Percentiles rank a stretch among this genome's conserved stretches.
phyloP scores from a whole-genome alignment of 2,888 invertebrate genomes.

The Drosophila subsilvestris region DNA sequence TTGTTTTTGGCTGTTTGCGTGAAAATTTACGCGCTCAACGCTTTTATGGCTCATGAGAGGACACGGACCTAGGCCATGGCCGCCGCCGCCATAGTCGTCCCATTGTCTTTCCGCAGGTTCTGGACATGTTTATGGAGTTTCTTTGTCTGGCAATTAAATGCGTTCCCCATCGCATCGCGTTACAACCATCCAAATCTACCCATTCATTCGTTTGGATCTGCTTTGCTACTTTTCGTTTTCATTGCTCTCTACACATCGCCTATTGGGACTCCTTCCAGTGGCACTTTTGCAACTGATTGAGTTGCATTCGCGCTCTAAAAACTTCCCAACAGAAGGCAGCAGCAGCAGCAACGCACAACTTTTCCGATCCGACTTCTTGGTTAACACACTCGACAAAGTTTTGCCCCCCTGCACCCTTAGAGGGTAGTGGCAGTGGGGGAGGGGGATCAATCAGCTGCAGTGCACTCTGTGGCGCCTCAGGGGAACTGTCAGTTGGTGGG shows the following conservation, averaged over 20 bases:
- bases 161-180: background rate
- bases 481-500: background rate
- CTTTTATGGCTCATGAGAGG: constrained; percentile 59
- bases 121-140: constrained; percentile 40
- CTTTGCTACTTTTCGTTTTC: background rate
- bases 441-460: constrained; percentile 34
- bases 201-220: background rate
- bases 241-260: background rate
- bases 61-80: constrained; percentile 11
- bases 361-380: constrained; percentile 42
- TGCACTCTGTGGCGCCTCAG: background rate
- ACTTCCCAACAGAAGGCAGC: constrained; percentile 31
- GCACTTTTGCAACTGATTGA: constrained; percentile 54
- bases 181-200: background rate
- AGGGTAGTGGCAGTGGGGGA: background rate
- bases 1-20: constrained; percentile 29
- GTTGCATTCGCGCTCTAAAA: constrained; percentile 57
- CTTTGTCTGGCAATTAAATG: constrained; percentile 44
- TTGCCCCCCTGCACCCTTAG: background rate
- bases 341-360: constrained; percentile 26
- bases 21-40: constrained; percentile 66
- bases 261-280: background rate
- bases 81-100: constrained; percentile 4
- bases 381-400: constrained; percentile 26
- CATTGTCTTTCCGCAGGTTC: constrained; percentile 37